These are phyloP conservation scores for Vicugna pacos DNA, from an alignment of 2,113 vertebrate genomes.

Conservation along the genomic window DNA sequence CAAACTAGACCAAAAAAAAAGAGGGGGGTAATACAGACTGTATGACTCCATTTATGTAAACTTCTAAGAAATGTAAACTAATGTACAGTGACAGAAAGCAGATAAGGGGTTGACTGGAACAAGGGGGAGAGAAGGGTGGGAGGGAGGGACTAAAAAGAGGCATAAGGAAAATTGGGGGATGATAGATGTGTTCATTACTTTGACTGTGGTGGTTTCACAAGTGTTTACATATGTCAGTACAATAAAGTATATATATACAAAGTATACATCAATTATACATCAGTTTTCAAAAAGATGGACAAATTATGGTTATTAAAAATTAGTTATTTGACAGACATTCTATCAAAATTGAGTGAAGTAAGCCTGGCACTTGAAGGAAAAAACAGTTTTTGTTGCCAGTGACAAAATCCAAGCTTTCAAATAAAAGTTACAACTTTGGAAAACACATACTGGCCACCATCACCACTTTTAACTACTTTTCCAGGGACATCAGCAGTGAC, in stretches of 20 bases:
- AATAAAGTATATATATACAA: neutral
- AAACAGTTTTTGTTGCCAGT: neutral
- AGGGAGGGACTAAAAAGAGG: neutral
- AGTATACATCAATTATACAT: neutral
- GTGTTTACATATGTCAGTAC: neutral
- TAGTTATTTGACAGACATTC: neutral
- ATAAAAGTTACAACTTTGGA: slow-evolving; percentile 2
- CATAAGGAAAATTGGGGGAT: neutral
- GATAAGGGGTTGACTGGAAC: neutral
- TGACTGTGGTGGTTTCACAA: neutral
- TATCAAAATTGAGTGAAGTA: neutral
- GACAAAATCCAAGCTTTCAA: neutral
- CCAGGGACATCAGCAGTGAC: neutral
- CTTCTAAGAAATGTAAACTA: neutral
- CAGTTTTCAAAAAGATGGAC: neutral
- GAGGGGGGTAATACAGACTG: neutral
- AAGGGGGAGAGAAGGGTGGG: neutral
- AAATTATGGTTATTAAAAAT: neutral
- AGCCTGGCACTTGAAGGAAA: neutral
- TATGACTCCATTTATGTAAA: neutral
- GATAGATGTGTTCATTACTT: neutral
- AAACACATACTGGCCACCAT: neutral
- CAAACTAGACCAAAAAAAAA: neutral
- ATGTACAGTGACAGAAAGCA: neutral
- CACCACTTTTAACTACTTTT: neutral